phyloP scores from a whole-genome alignment of 2,888 invertebrate species.

The Charanyca ferruginea region DNA sequence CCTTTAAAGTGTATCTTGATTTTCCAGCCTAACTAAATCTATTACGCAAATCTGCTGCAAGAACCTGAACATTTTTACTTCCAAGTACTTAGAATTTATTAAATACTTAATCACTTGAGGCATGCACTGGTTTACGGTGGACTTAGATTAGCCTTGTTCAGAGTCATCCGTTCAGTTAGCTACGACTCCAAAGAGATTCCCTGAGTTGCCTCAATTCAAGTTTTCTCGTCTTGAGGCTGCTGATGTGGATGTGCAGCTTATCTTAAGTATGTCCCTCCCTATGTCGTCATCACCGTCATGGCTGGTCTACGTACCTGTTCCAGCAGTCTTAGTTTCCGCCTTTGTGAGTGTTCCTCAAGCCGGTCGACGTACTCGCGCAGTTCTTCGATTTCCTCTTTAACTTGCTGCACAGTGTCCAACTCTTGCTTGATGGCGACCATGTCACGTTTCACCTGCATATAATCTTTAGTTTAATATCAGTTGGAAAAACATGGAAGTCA shows the following conservation, averaged over 20 bases:
- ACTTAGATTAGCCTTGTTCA: neutral
- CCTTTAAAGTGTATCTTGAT: neutral
- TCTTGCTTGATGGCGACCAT: conserved; percentile 99
- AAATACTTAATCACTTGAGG: neutral
- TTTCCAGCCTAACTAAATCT: neutral
- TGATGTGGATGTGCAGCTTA: conserved; percentile 3
- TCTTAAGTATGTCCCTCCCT: neutral
- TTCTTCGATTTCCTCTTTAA: conserved; percentile 98
- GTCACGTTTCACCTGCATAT: conserved; percentile 95
- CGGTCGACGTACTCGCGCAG: conserved; percentile 97
- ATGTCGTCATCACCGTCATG: neutral
- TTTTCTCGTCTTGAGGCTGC: neutral
- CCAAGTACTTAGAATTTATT: neutral
- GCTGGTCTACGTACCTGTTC: conserved; percentile 94
- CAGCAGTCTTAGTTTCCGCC: conserved; percentile 96
- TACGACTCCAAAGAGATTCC: neutral
- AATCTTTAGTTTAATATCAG: neutral
- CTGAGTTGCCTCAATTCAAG: neutral
- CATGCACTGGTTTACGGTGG: too few relatives aligned
- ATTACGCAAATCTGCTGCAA: neutral
- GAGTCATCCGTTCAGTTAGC: neutral
- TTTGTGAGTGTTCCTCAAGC: conserved; percentile 97
- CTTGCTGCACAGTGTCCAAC: conserved; percentile 98
- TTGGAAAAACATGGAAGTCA: neutral
- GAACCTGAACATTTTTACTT: neutral